Percentiles rank a stretch among this genome's conserved stretches.
These are phyloP conservation scores for Melanostoma scalare DNA, from an alignment of 2,888 invertebrate species.

Conservation along the genomic window DNA sequence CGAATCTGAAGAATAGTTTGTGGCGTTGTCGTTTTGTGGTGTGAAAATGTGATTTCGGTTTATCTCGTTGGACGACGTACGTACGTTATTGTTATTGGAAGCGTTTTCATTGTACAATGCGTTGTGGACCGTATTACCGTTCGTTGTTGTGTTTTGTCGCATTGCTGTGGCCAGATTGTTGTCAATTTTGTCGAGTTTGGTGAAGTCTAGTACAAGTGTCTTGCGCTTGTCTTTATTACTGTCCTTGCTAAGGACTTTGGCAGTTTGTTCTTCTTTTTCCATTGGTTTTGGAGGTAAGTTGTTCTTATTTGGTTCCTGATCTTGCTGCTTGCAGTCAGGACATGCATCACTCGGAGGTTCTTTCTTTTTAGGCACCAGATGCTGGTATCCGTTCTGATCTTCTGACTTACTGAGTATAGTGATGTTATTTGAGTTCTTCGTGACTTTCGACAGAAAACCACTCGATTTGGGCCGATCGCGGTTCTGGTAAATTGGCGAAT, in stretches of 20 bases:
- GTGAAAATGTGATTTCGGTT: slow-evolving; percentile 80
- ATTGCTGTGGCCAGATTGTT: slow-evolving; percentile 68
- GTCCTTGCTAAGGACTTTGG: slow-evolving; percentile 76
- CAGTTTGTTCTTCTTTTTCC: slow-evolving; percentile 81
- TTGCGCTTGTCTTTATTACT: slow-evolving; percentile 81
- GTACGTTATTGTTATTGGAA: slow-evolving; percentile 76
- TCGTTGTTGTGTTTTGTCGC: slow-evolving; percentile 60
- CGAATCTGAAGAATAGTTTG: slow-evolving; percentile 81
- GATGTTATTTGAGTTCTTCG: slow-evolving; percentile 83
- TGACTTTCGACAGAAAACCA: slow-evolving; percentile 72
- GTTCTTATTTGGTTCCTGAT: slow-evolving; percentile 52
- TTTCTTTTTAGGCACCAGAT: slow-evolving; percentile 56
- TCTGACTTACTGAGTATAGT: slow-evolving; percentile 76
- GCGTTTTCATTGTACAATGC: slow-evolving; percentile 75
- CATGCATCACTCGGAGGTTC: slow-evolving; percentile 52
- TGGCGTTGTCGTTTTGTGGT: slow-evolving; percentile 80
- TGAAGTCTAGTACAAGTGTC: slow-evolving; percentile 86
- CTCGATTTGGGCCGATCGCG: slow-evolving; percentile 75
- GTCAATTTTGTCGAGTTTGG: slow-evolving; percentile 81
- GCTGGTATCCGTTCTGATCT: slow-evolving; percentile 40
- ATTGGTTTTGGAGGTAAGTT: slow-evolving; percentile 75
- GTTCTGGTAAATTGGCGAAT: slow-evolving; percentile 78
- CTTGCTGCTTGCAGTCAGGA: slow-evolving; percentile 73
- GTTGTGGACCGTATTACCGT: slow-evolving; percentile 69
- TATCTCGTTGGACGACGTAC: slow-evolving; percentile 79